Conservation (phyloP, 2,113 vertebrate genomes). For the Clarias batrachus region DNA sequence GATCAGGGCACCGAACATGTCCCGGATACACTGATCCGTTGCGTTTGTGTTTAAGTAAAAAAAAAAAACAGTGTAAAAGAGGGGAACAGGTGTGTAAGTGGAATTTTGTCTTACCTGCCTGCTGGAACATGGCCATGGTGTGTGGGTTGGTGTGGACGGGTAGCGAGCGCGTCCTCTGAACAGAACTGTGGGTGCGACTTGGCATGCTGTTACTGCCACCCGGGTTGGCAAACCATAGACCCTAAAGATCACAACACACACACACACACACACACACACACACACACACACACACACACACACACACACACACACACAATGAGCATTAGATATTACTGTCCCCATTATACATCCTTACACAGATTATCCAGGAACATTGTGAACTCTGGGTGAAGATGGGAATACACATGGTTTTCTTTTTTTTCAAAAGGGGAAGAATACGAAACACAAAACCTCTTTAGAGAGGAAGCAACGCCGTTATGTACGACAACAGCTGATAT, state of each 20-base stretch:
- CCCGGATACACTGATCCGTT: background rate
- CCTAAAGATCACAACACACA: slow-evolving; percentile 69
- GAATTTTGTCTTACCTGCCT: slow-evolving; percentile 77
- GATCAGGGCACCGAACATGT: background rate
- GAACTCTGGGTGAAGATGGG: background rate
- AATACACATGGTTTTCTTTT: background rate
- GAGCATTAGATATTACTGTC: slow-evolving; percentile 40
- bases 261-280: slow-evolving; percentile 45
- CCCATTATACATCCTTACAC: slow-evolving; percentile 53
- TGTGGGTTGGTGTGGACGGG: slow-evolving; percentile 94
- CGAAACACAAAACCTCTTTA: background rate
- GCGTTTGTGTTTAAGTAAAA: no score
- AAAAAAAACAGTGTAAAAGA: background rate
- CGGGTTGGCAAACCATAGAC: slow-evolving; percentile 96
- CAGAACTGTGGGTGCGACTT: slow-evolving; percentile 93
- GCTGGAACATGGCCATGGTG: slow-evolving; percentile 93
- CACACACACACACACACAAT: slow-evolving; percentile 44
- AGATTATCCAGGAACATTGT: background rate
- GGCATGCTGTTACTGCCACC: slow-evolving; percentile 98
- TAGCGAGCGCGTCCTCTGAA: slow-evolving; percentile 94
- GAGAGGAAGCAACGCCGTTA: background rate
- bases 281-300: slow-evolving; percentile 50
- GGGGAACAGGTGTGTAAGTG: slow-evolving; percentile 11
- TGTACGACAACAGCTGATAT: background rate
- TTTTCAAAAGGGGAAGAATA: background rate